Percentiles rank a stretch among this genome's conserved stretches.
These are phyloP conservation scores for Gibbula magus DNA, from an alignment of 2,888 invertebrate genomes.

Conservation along the genomic window DNA sequence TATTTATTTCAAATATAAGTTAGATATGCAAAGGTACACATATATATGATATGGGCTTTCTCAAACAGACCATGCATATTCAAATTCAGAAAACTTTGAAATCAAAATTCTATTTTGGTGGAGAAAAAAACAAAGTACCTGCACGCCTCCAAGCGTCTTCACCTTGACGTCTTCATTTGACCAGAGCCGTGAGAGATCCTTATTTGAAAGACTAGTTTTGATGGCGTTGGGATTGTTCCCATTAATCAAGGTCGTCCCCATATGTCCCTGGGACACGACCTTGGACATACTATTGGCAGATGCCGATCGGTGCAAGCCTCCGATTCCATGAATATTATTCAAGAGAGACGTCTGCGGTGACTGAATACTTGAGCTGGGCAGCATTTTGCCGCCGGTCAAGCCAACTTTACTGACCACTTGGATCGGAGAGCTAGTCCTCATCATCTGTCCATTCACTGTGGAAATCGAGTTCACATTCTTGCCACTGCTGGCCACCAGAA, in stretches of 20 bases:
- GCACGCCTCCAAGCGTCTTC: constrained; percentile 46
- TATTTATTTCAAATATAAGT: too few relatives aligned
- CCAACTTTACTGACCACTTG: constrained; percentile 47
- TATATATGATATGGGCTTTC: too few relatives aligned
- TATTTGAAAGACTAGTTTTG: constrained; percentile 56
- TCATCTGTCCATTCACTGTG: constrained; percentile 42
- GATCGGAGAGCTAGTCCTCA: constrained; percentile 40
- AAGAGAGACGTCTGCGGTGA: constrained; percentile 9
- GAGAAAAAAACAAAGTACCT: background rate
- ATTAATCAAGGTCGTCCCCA: constrained; percentile 11
- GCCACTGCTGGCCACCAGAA: constrained; percentile 38
- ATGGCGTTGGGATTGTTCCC: constrained; percentile 20
- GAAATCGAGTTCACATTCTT: constrained; percentile 30
- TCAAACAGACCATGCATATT: too few relatives aligned
- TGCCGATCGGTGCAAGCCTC: constrained; percentile 5
- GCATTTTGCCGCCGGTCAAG: constrained; percentile 43
- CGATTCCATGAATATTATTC: constrained; percentile 12
- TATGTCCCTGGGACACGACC: background rate
- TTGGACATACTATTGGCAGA: background rate
- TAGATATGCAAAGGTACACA: too few relatives aligned
- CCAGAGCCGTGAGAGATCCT: constrained; percentile 67
- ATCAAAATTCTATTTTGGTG: too few relatives aligned
- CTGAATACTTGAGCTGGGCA: constrained; percentile 14
- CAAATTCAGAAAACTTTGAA: too few relatives aligned
- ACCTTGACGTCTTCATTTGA: constrained; percentile 65